Evolutionary conservation across 37 sponge, comb jelly and placozoan genomes (phyloP).

Genomic region (Eunapius fragilis): DNA sequence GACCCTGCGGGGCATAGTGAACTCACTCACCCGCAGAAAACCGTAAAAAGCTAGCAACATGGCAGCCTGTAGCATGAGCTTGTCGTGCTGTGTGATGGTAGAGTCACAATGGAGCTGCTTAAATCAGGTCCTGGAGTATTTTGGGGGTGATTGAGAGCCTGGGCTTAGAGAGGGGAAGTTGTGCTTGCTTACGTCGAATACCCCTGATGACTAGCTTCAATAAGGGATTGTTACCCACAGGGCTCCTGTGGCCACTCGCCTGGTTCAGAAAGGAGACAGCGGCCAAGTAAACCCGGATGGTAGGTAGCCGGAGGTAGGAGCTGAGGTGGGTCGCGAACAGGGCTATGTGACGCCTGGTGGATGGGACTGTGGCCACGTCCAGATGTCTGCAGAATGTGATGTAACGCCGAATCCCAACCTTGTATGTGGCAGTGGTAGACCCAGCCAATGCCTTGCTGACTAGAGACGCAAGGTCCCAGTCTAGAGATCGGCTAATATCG

Average conservation of each 20-base stretch:
- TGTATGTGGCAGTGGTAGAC: slow-evolving; percentile 29
- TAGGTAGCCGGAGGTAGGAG: not conserved
- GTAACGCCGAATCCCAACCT: slow-evolving; percentile 17
- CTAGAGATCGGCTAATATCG: not conserved
- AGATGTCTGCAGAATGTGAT: slow-evolving; percentile 7
- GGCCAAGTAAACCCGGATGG: slow-evolving; percentile 50
- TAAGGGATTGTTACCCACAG: slow-evolving; percentile 1
- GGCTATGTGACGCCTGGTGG: not conserved
- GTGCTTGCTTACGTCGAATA: slow-evolving; percentile 2
- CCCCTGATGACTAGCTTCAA: slow-evolving; percentile 22
- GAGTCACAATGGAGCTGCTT: not conserved
- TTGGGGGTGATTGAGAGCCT: slow-evolving; percentile 17
- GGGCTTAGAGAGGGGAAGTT: not conserved
- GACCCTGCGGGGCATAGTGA: slow-evolving; percentile 1
- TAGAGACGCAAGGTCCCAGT: not conserved
- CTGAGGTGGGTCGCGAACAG: slow-evolving; percentile 26
- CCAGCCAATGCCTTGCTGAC: slow-evolving; percentile 1
- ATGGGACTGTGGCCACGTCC: too few species aligned
- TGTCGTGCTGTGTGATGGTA: too few species aligned
- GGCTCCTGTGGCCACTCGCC: slow-evolving; percentile 4
- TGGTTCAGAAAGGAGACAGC: slow-evolving; percentile 13
- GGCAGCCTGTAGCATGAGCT: slow-evolving; percentile 13
- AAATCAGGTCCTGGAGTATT: slow-evolving; percentile 4
- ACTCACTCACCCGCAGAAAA: slow-evolving; percentile 29
- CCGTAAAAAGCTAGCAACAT: slow-evolving; percentile 23